Base-by-base conservation (phyloP, 2,113 vertebrate genomes). In the Bujurquina vittata region DNA sequence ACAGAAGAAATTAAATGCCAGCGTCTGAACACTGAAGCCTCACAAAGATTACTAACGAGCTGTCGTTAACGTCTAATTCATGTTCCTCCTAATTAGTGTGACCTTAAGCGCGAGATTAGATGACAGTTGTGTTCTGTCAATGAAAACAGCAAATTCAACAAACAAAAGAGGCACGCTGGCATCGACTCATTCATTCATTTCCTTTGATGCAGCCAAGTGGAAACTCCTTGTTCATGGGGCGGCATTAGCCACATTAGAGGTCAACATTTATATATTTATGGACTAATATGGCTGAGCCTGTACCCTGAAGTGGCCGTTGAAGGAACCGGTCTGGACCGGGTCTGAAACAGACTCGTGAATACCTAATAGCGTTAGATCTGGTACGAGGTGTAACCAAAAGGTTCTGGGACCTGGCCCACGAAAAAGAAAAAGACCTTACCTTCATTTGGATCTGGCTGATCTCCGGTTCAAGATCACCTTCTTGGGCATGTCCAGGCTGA, bases 1-100 rank as follows among this genome's bases (percentile, higher is more conserved):
- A 54, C 46, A 72, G 26, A 54, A 72, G 46, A 54, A 72, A 72
- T 54, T 54, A 72, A 72, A 72, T 54, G 67, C 26, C 65, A n/a
- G 65, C 29, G 43, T 52, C 6, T 14, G 65, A 72, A 72, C 46
- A 18, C 46, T 33, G 67, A 54, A 72, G 67, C 26, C n/a, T 31
- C 10, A 18, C 67, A 33, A 3, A n/a, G 46, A 10, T 72, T 54
- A 72, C 67, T 72, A 54, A 72, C 33, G 18, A 72, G 49, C 43
- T 52, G 46, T 54, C 2, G 10, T 72, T 14, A 54, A n/a, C 7
- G 26, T 54, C 18, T 54, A 72, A 72, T 72, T 54, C n/a, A 54
- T 72, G 46, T 33, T 49, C 54, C 18, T 11, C 31, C 52, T 54
- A 72, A 72, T 72, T 31, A 52, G 18, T 10, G 1, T n/a, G 67